Percentiles rank a stretch among this genome's conserved stretches.
phyloP scores from a whole-genome alignment of 2,113 vertebrate genomes.

The Eretmochelys imbricata region DNA sequence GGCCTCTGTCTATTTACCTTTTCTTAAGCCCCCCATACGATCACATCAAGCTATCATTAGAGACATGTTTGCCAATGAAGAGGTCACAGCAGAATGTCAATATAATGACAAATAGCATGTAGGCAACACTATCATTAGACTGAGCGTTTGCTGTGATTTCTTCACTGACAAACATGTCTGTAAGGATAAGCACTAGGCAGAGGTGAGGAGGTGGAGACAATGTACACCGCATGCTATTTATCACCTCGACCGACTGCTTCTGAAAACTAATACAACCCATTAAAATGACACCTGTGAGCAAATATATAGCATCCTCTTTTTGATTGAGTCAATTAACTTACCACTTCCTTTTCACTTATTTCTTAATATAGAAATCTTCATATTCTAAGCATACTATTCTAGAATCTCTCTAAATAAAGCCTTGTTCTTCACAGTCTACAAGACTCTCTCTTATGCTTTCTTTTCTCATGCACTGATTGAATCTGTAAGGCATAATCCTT shows the following conservation, averaged over 20 bases:
- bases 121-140: constrained; percentile 54
- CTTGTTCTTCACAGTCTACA: neutral
- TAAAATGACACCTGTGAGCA: constrained; percentile 35
- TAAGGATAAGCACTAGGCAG: constrained; percentile 53
- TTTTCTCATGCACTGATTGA: constrained; percentile 19
- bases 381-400: neutral
- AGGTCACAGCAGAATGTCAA: constrained; percentile 35
- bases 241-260: constrained; percentile 28
- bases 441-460: constrained; percentile 33
- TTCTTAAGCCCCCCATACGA: neutral
- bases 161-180: constrained; percentile 54
- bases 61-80: constrained; percentile 23
- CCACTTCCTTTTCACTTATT: neutral
- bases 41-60: constrained; percentile 9
- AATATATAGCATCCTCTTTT: constrained; percentile 9
- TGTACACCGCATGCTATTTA: constrained; percentile 61
- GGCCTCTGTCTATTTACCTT: neutral
- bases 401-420: constrained; percentile 8
- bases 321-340: constrained; percentile 14
- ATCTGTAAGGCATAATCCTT: constrained; percentile 7
- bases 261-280: constrained; percentile 26
- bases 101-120: neutral
- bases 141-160: constrained; percentile 53
- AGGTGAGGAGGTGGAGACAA: constrained; percentile 60
- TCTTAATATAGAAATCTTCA: neutral